Evolutionary conservation across 1,140 invertebrate genomes (phyloP).

Genomic region (Orius laevigatus): DNA sequence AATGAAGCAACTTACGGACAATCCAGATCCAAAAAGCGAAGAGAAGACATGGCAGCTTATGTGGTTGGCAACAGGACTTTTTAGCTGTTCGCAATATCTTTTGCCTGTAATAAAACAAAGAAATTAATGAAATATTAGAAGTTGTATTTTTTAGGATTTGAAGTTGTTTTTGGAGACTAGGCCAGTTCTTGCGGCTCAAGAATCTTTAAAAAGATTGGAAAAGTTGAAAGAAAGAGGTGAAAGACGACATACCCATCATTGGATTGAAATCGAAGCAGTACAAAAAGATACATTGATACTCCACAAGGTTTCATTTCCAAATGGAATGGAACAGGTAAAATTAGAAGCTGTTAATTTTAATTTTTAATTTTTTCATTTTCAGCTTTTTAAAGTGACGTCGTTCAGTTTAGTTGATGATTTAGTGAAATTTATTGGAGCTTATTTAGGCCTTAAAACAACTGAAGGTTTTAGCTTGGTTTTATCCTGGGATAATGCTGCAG

Average conservation of each 20-base stretch:
- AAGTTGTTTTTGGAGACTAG: conserved; percentile 58
- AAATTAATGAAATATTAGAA: conserved; percentile 25
- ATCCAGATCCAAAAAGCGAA: conserved; percentile 63
- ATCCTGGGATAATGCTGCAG: conserved; percentile 82
- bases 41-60: conserved; percentile 86
- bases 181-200: conserved; percentile 56
- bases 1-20: conserved; percentile 84
- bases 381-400: conserved; percentile 57
- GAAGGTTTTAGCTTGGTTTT: conserved; percentile 87
- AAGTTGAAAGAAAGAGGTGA: conserved; percentile 60
- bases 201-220: conserved; percentile 67
- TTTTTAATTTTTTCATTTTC: conserved; percentile 6
- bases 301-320: conserved; percentile 77
- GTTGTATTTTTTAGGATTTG: conserved; percentile 35
- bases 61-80: conserved; percentile 77
- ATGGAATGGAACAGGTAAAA: conserved; percentile 69
- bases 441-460: conserved; percentile 52
- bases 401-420: conserved; percentile 76
- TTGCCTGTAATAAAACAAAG: conserved; percentile 38
- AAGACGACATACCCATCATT: conserved; percentile 76
- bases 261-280: conserved; percentile 89
- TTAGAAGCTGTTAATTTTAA: not conserved
- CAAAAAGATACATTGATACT: conserved; percentile 87
- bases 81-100: conserved; percentile 59
- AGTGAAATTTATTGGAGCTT: conserved; percentile 59